A percentile compares a stretch with the other conserved stretches of the same genome.
Evolutionary conservation across 1,140 invertebrate genomes (phyloP).

Genomic region (Pseudachorutes palmiensis): DNA sequence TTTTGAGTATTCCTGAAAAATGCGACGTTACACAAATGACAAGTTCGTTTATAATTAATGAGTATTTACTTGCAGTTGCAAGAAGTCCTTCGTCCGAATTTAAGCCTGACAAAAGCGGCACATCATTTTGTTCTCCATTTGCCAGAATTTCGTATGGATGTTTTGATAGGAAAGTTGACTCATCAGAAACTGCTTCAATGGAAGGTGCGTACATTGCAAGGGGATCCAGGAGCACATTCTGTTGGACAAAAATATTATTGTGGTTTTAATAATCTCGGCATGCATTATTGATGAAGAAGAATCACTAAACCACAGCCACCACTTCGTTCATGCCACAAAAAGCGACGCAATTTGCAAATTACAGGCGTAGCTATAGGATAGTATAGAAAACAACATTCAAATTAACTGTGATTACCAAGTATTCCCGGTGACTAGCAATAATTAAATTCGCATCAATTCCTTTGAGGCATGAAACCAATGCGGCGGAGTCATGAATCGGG

Average conservation of each 20-base stretch:
- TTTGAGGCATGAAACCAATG: constrained; percentile 32
- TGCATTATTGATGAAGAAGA: no score
- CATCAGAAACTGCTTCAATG: constrained; percentile 17
- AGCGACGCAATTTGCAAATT: no score
- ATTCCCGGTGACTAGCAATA: constrained; percentile 39
- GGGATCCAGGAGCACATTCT: constrained; percentile 16
- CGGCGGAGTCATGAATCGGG: constrained; percentile 21
- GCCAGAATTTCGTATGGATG: constrained; percentile 26
- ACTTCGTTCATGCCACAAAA: no score
- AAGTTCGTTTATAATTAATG: not conserved
- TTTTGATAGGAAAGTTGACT: constrained; percentile 24
- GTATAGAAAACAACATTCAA: no score
- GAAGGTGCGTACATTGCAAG: constrained; percentile 19
- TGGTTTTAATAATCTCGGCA: not conserved
- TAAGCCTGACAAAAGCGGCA: constrained; percentile 35
- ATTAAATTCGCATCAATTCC: constrained; percentile 47
- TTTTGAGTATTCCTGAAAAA: constrained; percentile 12
- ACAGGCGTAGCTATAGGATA: no score
- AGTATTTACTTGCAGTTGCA: constrained; percentile 7
- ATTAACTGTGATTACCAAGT: constrained; percentile 39
- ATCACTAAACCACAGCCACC: no score
- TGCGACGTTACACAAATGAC: not conserved
- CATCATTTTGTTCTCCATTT: constrained; percentile 23
- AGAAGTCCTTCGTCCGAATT: constrained; percentile 28
- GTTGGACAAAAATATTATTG: not conserved